Evolutionary conservation across 2,797 vertebrate species (phyloP).

Genomic region (Antrozous pallidus): DNA sequence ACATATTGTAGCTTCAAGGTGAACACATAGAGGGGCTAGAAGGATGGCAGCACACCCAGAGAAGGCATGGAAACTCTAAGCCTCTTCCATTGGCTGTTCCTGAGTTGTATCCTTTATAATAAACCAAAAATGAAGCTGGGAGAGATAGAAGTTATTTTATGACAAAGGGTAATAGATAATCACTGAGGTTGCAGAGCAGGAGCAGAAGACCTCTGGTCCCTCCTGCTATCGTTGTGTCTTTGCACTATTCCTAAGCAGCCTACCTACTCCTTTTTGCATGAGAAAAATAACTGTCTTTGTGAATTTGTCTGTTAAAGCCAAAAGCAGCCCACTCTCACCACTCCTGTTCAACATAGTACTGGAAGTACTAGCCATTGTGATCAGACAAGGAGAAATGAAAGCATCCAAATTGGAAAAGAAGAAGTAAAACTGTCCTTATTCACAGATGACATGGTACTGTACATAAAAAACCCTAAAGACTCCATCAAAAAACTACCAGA

Average conservation of each 20-base stretch:
- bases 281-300: slow-evolving; percentile 15
- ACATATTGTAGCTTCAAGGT: background rate
- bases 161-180: background rate
- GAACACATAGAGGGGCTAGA: background rate
- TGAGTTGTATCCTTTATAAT: background rate
- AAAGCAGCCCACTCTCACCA: background rate
- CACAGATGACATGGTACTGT: too few relatives aligned
- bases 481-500: too few relatives aligned
- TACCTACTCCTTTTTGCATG: background rate
- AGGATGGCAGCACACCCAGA: background rate
- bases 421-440: too few relatives aligned
- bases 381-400: too few relatives aligned
- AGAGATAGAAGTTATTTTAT: background rate
- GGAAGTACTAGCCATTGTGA: too few relatives aligned
- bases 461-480: too few relatives aligned
- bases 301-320: background rate
- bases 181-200: background rate
- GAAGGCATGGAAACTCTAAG: background rate
- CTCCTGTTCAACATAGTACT: too few relatives aligned
- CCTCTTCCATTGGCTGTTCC: background rate
- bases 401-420: too few relatives aligned
- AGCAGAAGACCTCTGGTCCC: background rate
- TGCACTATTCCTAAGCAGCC: background rate
- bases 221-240: background rate
- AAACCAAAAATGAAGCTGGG: background rate